These are phyloP conservation scores for Poeciliopsis presidionis DNA, from an alignment of 2,797 vertebrate species.

Conservation along the genomic window DNA sequence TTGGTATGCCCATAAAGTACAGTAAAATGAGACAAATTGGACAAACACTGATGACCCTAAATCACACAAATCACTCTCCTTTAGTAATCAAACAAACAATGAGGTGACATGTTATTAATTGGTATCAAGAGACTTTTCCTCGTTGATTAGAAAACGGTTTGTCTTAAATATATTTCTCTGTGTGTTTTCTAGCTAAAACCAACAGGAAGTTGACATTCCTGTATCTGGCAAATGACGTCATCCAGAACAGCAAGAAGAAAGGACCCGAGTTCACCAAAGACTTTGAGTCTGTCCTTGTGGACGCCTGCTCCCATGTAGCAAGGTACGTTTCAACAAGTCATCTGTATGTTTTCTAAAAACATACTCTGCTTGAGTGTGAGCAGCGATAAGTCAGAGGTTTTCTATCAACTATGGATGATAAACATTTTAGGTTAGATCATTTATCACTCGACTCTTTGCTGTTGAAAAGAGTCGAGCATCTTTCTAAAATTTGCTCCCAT, in stretches of 20 bases:
- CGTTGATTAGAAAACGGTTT: neutral
- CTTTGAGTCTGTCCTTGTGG: slow-evolving; percentile 94
- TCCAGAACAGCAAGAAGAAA: slow-evolving; percentile 99
- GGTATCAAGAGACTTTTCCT: too few species aligned
- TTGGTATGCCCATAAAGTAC: too few species aligned
- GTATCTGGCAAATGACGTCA: slow-evolving; percentile 97
- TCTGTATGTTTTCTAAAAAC: neutral
- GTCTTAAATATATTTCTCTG: neutral
- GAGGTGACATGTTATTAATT: too few species aligned
- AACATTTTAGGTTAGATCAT: neutral
- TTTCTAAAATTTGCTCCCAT: neutral
- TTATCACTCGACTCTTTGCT: neutral
- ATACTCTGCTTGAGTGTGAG: neutral
- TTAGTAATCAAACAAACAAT: too few species aligned
- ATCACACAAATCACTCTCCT: too few species aligned
- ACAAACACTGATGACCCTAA: too few species aligned
- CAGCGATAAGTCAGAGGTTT: too few species aligned
- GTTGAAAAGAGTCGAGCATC: neutral
- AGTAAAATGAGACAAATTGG: too few species aligned
- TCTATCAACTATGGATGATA: neutral
- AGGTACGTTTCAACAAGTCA: slow-evolving; percentile 78
- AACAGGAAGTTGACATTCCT: slow-evolving; percentile 96
- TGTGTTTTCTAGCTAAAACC: slow-evolving; percentile 86
- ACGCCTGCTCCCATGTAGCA: slow-evolving; percentile 97
- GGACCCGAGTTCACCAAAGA: slow-evolving; percentile 97